Conservation (phyloP, 2,888 invertebrate species). For the Falcaria lacertinaria region DNA sequence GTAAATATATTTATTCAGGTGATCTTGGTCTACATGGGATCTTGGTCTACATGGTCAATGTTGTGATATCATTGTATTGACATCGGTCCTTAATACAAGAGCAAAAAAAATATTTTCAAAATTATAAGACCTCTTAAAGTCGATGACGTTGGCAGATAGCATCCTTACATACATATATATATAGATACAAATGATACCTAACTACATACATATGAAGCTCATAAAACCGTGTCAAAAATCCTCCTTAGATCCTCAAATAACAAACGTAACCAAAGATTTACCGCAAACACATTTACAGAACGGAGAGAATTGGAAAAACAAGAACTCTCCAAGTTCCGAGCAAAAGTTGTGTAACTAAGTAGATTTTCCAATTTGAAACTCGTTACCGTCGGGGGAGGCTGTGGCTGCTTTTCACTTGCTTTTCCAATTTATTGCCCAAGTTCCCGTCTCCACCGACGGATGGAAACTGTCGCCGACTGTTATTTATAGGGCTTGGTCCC, state of each 20-base stretch:
- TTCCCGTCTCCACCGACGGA: constrained; percentile 39
- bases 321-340: constrained; percentile 12
- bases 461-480: constrained; percentile 49
- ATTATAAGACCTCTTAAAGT: no score
- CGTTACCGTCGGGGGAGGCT: constrained; percentile 38
- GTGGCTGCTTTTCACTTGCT: constrained; percentile 53
- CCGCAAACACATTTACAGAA: constrained; percentile 1
- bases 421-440: constrained; percentile 58
- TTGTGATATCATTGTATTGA: no score
- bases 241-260: neutral
- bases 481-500: constrained; percentile 33
- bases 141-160: no score
- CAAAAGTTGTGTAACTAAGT: constrained; percentile 44
- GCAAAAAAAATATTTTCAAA: no score
- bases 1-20: no score
- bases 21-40: no score
- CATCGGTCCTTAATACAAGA: no score
- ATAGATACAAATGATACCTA: neutral
- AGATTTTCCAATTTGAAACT: constrained; percentile 71
- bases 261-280: neutral
- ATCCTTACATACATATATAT: neutral
- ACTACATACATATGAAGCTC: no score
- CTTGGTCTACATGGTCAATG: no score
- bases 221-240: no score
- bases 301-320: constrained; percentile 43